Percentiles rank a stretch among this genome's conserved stretches.
phyloP scores from a whole-genome alignment of 2,113 vertebrate genomes.

The Nanorana parkeri region DNA sequence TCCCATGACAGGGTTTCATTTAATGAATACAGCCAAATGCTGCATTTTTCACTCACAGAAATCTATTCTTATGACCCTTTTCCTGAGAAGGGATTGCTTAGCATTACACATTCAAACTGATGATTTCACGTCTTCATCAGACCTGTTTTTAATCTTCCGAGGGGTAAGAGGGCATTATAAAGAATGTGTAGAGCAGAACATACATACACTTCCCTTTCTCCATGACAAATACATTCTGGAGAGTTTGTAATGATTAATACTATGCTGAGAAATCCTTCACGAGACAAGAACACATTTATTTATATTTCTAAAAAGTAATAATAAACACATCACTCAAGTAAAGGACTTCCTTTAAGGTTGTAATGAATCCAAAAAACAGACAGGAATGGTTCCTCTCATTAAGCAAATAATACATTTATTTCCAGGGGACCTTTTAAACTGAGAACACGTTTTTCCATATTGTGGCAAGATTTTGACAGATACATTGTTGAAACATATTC shows the following conservation, averaged over 20 bases:
- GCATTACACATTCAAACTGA: background rate
- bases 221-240: background rate
- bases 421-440: too few relatives aligned
- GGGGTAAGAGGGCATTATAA: background rate
- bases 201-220: background rate
- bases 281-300: background rate
- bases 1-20: too few relatives aligned
- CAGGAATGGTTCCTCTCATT: too few relatives aligned
- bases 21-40: background rate
- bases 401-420: too few relatives aligned
- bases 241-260: background rate
- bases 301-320: constrained; percentile 15
- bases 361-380: background rate
- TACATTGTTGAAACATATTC: too few relatives aligned
- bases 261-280: background rate
- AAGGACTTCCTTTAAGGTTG: background rate
- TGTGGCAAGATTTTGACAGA: too few relatives aligned
- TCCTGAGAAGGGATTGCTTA: background rate
- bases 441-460: too few relatives aligned
- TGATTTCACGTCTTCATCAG: constrained; percentile 1
- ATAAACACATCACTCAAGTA: background rate
- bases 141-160: constrained; percentile 7
- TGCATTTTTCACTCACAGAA: background rate
- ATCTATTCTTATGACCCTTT: too few relatives aligned
- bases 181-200: background rate